Conservation (phyloP, 2,113 vertebrate genomes). For the Athene cunicularia region DNA sequence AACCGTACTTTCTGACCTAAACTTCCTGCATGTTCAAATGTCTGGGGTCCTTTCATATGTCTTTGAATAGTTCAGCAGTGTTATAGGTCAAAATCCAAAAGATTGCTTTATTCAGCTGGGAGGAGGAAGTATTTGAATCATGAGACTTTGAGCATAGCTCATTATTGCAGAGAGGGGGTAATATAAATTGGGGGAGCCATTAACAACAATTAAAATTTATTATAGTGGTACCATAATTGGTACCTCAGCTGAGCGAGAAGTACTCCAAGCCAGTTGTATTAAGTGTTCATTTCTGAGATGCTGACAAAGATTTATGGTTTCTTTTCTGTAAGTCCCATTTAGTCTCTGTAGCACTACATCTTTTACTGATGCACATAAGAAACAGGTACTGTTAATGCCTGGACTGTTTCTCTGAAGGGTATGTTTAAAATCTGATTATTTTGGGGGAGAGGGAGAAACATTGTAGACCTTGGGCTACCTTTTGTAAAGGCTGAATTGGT, state of each 20-base stretch:
- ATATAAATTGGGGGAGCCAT: slow-evolving; percentile 39
- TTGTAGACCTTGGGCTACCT: not conserved
- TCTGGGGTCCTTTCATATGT: not conserved
- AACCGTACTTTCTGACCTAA: not conserved
- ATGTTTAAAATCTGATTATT: slow-evolving; percentile 47
- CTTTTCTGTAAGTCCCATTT: slow-evolving; percentile 44
- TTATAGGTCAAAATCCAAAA: not conserved
- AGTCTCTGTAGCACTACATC: slow-evolving; percentile 24
- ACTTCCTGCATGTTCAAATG: not conserved
- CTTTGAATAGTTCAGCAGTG: not conserved
- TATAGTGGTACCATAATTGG: slow-evolving; percentile 39
- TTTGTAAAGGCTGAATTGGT: not conserved
- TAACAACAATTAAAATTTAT: slow-evolving; percentile 65
- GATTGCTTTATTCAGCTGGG: not conserved
- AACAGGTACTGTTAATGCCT: slow-evolving; percentile 35
- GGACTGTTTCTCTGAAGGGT: slow-evolving; percentile 40
- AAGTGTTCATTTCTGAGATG: slow-evolving; percentile 52
- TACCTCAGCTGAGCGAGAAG: slow-evolving; percentile 21
- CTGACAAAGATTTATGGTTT: slow-evolving; percentile 62
- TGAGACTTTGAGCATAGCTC: slow-evolving; percentile 33
- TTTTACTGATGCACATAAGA: slow-evolving; percentile 49
- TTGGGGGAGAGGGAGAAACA: not conserved
- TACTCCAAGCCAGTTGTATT: slow-evolving; percentile 36
- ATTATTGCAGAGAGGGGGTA: slow-evolving; percentile 14
- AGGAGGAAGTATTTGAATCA: slow-evolving; percentile 23